phyloP scores from a whole-genome alignment of 1,140 invertebrate genomes.

The Drosophila aff. region DNA sequence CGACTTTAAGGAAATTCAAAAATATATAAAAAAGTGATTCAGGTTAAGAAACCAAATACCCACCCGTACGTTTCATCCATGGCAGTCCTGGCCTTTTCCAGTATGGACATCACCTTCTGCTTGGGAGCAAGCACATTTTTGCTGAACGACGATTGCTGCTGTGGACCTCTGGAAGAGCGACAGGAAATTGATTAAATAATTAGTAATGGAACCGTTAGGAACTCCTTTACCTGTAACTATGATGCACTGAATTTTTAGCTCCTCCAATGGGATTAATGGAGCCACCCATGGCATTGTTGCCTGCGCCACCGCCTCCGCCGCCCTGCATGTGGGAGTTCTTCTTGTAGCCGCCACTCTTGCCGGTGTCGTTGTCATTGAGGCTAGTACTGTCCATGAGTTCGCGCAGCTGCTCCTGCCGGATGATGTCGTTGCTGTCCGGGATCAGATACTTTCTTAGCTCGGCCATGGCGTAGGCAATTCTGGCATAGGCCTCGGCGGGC shows the following conservation, averaged over 20 bases:
- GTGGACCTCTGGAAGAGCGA: conserved; percentile 36
- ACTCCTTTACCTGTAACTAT: conserved; percentile 58
- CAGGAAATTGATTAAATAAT: not conserved
- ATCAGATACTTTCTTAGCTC: conserved; percentile 90
- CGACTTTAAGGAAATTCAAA: conserved; percentile 51
- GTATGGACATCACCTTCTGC: conserved; percentile 92
- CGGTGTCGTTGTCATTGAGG: conserved; percentile 66
- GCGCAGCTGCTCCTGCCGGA: conserved; percentile 91
- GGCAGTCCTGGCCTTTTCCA: conserved; percentile 91
- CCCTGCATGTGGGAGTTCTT: conserved; percentile 59
- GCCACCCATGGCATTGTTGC: conserved; percentile 42
- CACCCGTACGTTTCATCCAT: conserved; percentile 92
- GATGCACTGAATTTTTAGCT: conserved; percentile 56
- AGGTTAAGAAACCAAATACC: conserved; percentile 16
- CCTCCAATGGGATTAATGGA: conserved; percentile 33
- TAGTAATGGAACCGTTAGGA: not conserved
- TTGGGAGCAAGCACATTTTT: conserved; percentile 88
- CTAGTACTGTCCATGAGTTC: conserved; percentile 88
- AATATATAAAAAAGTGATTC: not conserved
- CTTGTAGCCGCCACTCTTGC: conserved; percentile 56
- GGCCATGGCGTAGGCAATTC: conserved; percentile 94
- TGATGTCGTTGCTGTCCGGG: conserved; percentile 92
- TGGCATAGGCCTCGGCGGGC: conserved; percentile 95
- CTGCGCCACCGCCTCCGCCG: not conserved
- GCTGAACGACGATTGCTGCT: conserved; percentile 83